Conservation (phyloP, 2,113 vertebrate genomes). For the Triplophysa tibetana region DNA sequence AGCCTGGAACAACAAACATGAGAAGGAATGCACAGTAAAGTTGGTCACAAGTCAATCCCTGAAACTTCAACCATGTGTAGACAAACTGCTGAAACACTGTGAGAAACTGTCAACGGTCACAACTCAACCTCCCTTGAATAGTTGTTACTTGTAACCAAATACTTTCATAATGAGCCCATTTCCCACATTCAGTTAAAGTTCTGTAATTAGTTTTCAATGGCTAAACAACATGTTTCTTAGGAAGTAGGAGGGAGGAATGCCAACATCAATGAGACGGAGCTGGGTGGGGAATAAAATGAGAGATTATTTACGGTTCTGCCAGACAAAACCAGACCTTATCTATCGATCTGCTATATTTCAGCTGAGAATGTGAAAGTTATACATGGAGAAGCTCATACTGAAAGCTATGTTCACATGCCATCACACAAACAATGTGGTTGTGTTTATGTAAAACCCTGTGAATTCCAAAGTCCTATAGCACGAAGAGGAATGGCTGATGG, state of each 20-base stretch:
- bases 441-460: not conserved
- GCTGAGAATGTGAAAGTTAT: not conserved
- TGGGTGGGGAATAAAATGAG: not conserved
- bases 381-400: not conserved
- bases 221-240: not conserved
- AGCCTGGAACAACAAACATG: not conserved
- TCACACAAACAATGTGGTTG: not conserved
- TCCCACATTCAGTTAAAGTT: conserved; percentile 2
- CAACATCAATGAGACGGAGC: not conserved
- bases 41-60: not conserved
- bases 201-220: conserved; percentile 30
- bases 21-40: conserved; percentile 15
- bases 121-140: not conserved
- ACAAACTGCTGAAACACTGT: not conserved
- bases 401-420: not conserved
- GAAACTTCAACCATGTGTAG: not conserved
- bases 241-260: not conserved
- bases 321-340: not conserved
- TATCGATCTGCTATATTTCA: not conserved
- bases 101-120: not conserved
- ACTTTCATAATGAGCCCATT: conserved; percentile 26
- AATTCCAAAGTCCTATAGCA: not conserved
- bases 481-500: not conserved
- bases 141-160: not conserved
- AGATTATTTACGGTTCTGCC: not conserved